phyloP scores from a whole-genome alignment of 2,797 vertebrate genomes.

The Pristis pectinata region DNA sequence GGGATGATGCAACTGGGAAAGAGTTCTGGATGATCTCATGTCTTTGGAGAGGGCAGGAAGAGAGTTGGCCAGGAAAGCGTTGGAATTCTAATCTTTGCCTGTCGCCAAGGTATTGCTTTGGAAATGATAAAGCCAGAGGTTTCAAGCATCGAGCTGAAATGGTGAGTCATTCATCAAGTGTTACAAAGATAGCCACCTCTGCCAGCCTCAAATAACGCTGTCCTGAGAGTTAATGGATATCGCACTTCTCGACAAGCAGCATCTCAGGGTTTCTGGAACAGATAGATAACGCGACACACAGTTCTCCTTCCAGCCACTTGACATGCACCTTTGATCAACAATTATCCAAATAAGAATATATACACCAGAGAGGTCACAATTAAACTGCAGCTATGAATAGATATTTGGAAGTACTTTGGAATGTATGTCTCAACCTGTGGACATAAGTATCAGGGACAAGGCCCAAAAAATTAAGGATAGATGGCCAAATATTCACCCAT shows the following conservation, averaged over 20 bases:
- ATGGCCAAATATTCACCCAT: not conserved
- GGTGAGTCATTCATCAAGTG: not conserved
- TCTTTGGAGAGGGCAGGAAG: not conserved
- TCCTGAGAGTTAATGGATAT: not conserved
- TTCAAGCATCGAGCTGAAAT: not conserved
- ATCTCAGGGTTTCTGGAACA: not conserved
- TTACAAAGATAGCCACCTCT: not conserved
- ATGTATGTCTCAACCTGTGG: too few species aligned
- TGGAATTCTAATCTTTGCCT: not conserved
- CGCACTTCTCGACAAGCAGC: not conserved
- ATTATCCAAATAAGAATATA: constrained; percentile 13
- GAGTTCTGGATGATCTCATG: not conserved
- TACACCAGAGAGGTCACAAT: not conserved
- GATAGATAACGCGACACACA: not conserved
- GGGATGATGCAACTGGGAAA: not conserved
- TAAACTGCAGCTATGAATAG: constrained; percentile 19
- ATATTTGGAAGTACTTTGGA: not conserved
- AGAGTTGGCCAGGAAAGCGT: not conserved
- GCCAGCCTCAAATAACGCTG: not conserved
- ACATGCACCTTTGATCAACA: constrained; percentile 2
- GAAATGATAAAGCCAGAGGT: not conserved
- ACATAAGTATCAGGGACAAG: not conserved
- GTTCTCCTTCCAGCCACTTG: not conserved
- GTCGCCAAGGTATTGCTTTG: not conserved
- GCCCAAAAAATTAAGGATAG: not conserved